A percentile compares a stretch with the other conserved stretches of the same genome.
Conservation (phyloP, 1,140 invertebrate species). For the Zaprionus ghesquierei region DNA sequence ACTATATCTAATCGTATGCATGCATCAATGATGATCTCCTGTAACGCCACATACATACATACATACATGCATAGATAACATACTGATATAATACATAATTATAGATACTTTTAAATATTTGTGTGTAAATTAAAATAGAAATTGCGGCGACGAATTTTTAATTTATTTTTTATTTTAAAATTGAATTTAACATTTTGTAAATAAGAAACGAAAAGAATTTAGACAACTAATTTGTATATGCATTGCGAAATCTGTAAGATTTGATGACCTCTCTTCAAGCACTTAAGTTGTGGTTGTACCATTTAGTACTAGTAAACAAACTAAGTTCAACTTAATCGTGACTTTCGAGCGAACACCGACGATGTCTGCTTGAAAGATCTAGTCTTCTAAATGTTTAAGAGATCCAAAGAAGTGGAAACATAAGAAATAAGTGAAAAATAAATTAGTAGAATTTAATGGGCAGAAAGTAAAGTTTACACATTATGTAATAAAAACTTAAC, state of each 20-base stretch:
- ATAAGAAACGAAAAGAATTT: slow-evolving; percentile 9
- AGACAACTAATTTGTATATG: slow-evolving; percentile 3
- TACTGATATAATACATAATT: background rate
- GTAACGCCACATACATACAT: slow-evolving; percentile 1
- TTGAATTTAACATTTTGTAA: slow-evolving; percentile 28
- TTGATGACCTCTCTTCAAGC: background rate
- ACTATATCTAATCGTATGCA: background rate
- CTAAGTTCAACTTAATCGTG: background rate
- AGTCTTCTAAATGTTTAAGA: background rate
- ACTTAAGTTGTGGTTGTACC: slow-evolving; percentile 43
- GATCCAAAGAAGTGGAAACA: background rate
- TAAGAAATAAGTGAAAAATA: background rate
- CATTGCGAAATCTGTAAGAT: slow-evolving; percentile 14
- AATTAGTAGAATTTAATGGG: background rate
- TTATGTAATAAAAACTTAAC: background rate
- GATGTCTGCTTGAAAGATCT: background rate
- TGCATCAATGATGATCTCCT: slow-evolving; percentile 20
- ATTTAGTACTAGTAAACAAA: slow-evolving; percentile 10
- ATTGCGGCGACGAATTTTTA: background rate
- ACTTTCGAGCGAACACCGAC: background rate
- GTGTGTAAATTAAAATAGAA: slow-evolving; percentile 34
- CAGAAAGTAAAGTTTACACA: background rate
- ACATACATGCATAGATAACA: background rate
- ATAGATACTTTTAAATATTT: slow-evolving; percentile 37
- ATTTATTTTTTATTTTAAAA: background rate